Conservation (phyloP, 1,140 invertebrate species). For the Drosophila repletoides region DNA sequence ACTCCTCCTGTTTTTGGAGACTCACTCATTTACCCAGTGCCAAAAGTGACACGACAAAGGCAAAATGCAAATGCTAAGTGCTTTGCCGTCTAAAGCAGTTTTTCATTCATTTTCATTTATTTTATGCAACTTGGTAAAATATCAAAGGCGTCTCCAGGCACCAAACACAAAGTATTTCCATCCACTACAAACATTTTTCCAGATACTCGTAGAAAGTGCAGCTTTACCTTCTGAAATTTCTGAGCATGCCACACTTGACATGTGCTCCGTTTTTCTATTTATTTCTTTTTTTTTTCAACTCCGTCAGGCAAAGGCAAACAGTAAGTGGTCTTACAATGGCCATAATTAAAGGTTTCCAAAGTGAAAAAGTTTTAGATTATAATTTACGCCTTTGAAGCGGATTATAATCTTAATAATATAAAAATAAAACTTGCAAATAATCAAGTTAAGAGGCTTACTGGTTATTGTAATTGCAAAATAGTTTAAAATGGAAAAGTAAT, state of each 20-base stretch:
- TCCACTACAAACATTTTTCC: slow-evolving; percentile 23
- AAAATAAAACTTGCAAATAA: too few species aligned
- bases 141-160: slow-evolving; percentile 53
- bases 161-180: slow-evolving; percentile 28
- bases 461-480: too few species aligned
- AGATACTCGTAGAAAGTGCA: slow-evolving; percentile 35
- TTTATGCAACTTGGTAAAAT: slow-evolving; percentile 71
- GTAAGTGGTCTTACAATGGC: neutral
- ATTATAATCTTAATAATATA: too few species aligned
- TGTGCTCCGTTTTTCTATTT: too few species aligned
- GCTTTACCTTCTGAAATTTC: neutral
- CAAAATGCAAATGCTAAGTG: slow-evolving; percentile 60
- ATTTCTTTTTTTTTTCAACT: neutral
- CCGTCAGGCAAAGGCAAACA: neutral
- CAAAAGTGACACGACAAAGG: slow-evolving; percentile 58
- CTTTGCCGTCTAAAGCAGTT: slow-evolving; percentile 58
- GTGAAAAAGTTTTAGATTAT: too few species aligned
- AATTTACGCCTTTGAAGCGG: too few species aligned
- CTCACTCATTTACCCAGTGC: slow-evolving; percentile 39
- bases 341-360: neutral
- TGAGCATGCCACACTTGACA: slow-evolving; percentile 17
- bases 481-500: too few species aligned
- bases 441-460: too few species aligned
- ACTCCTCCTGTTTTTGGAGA: slow-evolving; percentile 17
- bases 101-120: slow-evolving; percentile 78